Conservation (phyloP, 2,888 invertebrate genomes). For the Sclerodermus sp. region DNA sequence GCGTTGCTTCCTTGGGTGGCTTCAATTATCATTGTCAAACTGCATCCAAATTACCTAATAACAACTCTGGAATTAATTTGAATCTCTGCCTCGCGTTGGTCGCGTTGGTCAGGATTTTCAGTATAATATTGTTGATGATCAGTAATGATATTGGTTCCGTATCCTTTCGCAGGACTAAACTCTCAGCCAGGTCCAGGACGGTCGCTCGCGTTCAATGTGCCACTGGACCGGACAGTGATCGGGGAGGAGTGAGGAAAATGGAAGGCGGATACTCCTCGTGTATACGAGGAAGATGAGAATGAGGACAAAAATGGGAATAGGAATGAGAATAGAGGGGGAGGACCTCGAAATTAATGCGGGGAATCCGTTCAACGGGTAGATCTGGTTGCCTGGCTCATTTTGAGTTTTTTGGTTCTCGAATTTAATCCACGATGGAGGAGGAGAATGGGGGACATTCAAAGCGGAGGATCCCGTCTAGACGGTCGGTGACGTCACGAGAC, state of each 20-base stretch:
- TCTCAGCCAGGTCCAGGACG: too few relatives aligned
- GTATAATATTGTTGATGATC: too few relatives aligned
- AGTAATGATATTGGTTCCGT: too few relatives aligned
- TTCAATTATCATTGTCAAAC: too few relatives aligned
- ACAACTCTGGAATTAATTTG: too few relatives aligned
- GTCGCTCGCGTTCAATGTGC: neutral
- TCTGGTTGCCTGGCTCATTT: slow-evolving; percentile 30
- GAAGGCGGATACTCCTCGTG: too few relatives aligned
- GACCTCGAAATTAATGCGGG: slow-evolving; percentile 30
- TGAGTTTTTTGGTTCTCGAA: slow-evolving; percentile 34
- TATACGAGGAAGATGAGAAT: neutral
- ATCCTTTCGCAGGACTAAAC: too few relatives aligned
- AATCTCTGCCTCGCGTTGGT: too few relatives aligned
- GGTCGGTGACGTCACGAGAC: slow-evolving; percentile 46
- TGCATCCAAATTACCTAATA: too few relatives aligned
- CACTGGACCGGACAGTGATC: neutral
- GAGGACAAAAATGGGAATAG: neutral
- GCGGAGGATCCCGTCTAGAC: slow-evolving; percentile 47
- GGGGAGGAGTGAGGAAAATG: neutral
- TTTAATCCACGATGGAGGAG: slow-evolving; percentile 39
- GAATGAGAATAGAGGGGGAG: slow-evolving; percentile 8
- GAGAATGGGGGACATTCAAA: slow-evolving; percentile 32
- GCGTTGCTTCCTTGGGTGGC: too few relatives aligned
- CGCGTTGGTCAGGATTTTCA: too few relatives aligned
- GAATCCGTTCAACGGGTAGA: slow-evolving; percentile 25